Evolutionary conservation across 2,113 vertebrate species (phyloP).

Genomic region (Ardeotis arabs): DNA sequence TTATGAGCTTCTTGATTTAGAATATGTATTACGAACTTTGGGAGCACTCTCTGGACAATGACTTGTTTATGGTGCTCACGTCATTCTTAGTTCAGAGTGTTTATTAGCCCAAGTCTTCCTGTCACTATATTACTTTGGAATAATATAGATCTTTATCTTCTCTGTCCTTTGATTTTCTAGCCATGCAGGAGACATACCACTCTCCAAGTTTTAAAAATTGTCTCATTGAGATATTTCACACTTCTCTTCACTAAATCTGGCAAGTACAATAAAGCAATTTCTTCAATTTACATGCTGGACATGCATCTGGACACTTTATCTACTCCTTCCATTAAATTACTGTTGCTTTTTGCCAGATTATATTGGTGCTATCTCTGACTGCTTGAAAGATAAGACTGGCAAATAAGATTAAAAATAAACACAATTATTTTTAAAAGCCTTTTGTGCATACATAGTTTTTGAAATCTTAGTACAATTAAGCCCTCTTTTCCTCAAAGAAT

Average conservation of each 20-base stretch:
- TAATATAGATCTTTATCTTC: slow-evolving; percentile 3
- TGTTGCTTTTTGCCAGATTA: slow-evolving; percentile 61
- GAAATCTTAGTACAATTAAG: slow-evolving; percentile 9
- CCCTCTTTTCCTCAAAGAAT: background rate
- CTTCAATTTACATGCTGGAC: slow-evolving; percentile 61
- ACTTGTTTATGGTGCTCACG: slow-evolving; percentile 49
- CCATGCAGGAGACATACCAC: background rate
- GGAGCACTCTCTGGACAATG: slow-evolving; percentile 20
- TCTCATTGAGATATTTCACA: slow-evolving; percentile 31
- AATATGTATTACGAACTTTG: background rate
- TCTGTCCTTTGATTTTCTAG: slow-evolving; percentile 16
- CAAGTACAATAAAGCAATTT: slow-evolving; percentile 25
- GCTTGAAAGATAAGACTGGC: slow-evolving; percentile 47
- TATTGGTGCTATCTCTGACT: slow-evolving; percentile 56
- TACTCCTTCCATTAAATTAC: slow-evolving; percentile 60
- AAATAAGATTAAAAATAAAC: slow-evolving; percentile 69
- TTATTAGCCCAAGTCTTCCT: slow-evolving; percentile 26
- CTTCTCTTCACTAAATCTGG: slow-evolving; percentile 32
- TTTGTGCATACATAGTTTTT: slow-evolving; percentile 31
- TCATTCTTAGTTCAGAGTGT: slow-evolving; percentile 50
- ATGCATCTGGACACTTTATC: slow-evolving; percentile 55
- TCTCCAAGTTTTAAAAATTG: slow-evolving; percentile 2
- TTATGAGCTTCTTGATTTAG: slow-evolving; percentile 63
- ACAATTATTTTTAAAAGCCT: slow-evolving; percentile 62
- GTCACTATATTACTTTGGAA: slow-evolving; percentile 32